Evolutionary conservation across 2,797 vertebrate species (phyloP).

Genomic region (Echeneis naucrates): DNA sequence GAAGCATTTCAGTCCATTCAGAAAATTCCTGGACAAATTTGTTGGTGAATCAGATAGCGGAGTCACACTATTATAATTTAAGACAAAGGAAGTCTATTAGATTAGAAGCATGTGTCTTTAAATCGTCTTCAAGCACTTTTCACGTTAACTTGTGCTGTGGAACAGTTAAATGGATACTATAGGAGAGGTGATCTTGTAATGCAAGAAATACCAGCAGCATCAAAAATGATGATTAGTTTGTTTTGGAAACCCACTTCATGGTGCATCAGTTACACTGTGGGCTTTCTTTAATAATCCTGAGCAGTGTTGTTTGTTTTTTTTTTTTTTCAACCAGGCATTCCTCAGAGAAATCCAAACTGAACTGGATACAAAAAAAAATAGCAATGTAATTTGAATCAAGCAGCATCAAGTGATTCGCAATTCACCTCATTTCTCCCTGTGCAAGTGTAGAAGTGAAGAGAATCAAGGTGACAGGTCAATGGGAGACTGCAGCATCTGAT

Average conservation of each 20-base stretch:
- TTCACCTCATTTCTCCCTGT: slow-evolving; percentile 45
- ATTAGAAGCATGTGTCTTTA: slow-evolving; percentile 39
- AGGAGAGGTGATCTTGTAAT: slow-evolving; percentile 25
- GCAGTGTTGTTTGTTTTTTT: slow-evolving; percentile 25
- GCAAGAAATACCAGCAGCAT: slow-evolving; percentile 31
- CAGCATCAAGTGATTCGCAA: slow-evolving; percentile 50
- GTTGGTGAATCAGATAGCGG: slow-evolving; percentile 12
- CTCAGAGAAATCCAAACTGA: slow-evolving; percentile 44
- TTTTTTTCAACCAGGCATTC: slow-evolving; percentile 42
- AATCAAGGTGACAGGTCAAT: slow-evolving; percentile 67
- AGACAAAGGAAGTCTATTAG: slow-evolving; percentile 14
- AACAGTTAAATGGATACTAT: slow-evolving; percentile 33
- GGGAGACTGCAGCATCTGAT: slow-evolving; percentile 50
- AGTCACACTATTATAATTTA: slow-evolving; percentile 28
- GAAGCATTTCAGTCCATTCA: slow-evolving; percentile 33
- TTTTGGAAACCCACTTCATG: slow-evolving; percentile 37
- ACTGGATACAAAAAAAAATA: slow-evolving; percentile 61
- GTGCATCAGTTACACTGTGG: slow-evolving; percentile 35
- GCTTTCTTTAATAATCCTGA: slow-evolving; percentile 54
- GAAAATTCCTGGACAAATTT: slow-evolving; percentile 36
- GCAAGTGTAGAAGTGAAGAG: slow-evolving; percentile 56
- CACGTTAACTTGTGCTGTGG: slow-evolving; percentile 15
- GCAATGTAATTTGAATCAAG: slow-evolving; percentile 63
- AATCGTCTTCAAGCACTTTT: slow-evolving; percentile 11
- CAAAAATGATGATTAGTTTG: slow-evolving; percentile 20